Evolutionary conservation across 2,797 vertebrate species (phyloP).

Genomic region (Gymnoscopelus braueri): DNA sequence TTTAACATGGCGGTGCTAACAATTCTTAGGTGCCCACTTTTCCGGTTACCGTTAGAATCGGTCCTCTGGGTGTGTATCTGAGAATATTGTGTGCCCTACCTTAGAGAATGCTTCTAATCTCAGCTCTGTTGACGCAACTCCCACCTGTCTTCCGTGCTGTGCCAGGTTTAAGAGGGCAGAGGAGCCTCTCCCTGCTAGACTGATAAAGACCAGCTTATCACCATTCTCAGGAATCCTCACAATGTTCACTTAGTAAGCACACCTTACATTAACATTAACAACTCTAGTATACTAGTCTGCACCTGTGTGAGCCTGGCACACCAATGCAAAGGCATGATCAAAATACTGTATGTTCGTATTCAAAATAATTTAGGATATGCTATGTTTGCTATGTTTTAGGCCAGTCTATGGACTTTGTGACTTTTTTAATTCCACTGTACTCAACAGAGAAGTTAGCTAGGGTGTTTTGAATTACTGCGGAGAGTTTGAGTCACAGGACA

Average conservation of each 20-base stretch:
- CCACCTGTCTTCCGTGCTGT: constrained; percentile 8
- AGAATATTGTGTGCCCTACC: background rate
- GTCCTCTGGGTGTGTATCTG: constrained; percentile 24
- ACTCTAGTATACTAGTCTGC: no score
- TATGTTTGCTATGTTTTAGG: background rate
- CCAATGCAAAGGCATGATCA: no score
- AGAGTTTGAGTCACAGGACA: constrained; percentile 45
- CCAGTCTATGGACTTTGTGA: background rate
- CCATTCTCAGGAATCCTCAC: constrained; percentile 58
- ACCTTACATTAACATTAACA: constrained; percentile 17
- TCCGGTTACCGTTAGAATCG: background rate
- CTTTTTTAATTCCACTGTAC: background rate
- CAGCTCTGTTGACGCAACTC: constrained; percentile 1
- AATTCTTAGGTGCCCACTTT: no score
- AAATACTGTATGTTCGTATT: no score
- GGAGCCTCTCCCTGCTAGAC: constrained; percentile 28
- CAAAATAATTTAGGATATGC: background rate
- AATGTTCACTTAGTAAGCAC: constrained; percentile 51
- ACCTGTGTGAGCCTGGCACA: no score
- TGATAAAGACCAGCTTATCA: constrained; percentile 55
- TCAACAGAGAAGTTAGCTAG: background rate
- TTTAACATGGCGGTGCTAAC: background rate
- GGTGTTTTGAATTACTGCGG: background rate
- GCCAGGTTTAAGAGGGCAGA: constrained; percentile 23
- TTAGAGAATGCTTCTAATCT: background rate